These are phyloP conservation scores for Batillaria attramentaria DNA, from an alignment of 1,140 invertebrate genomes.

Conservation along the genomic window DNA sequence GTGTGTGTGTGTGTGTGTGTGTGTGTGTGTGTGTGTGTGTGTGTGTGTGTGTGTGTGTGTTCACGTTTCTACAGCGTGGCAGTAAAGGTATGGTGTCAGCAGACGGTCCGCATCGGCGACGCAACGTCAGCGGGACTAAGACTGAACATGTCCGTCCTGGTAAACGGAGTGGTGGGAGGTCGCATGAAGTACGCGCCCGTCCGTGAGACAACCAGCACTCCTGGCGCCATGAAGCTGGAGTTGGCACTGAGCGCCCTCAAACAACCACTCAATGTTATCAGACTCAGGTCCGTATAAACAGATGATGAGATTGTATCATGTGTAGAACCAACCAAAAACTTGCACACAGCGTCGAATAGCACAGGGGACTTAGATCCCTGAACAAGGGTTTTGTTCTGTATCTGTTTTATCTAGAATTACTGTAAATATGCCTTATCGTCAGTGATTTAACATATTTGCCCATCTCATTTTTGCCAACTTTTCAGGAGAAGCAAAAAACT, in stretches of 20 bases:
- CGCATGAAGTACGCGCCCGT: background rate
- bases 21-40: background rate
- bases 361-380: too few species aligned
- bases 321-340: too few species aligned
- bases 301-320: too few species aligned
- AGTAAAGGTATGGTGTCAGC: background rate
- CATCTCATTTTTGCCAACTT: too few species aligned
- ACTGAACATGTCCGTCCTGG: constrained; percentile 22
- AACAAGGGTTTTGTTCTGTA: too few species aligned
- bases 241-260: constrained; percentile 7
- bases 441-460: too few species aligned
- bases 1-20: background rate
- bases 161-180: background rate
- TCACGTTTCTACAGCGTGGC: constrained; percentile 12
- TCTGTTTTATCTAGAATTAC: too few species aligned
- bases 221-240: constrained; percentile 1
- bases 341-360: too few species aligned
- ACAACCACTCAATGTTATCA: background rate
- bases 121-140: background rate
- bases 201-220: background rate
- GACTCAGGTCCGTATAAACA: too few species aligned
- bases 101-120: constrained; percentile 11
- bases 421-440: too few species aligned
- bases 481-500: too few species aligned
- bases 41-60: background rate